These are phyloP conservation scores for Ondatra zibethicus DNA, from an alignment of 2,113 vertebrate genomes.

Conservation along the genomic window DNA sequence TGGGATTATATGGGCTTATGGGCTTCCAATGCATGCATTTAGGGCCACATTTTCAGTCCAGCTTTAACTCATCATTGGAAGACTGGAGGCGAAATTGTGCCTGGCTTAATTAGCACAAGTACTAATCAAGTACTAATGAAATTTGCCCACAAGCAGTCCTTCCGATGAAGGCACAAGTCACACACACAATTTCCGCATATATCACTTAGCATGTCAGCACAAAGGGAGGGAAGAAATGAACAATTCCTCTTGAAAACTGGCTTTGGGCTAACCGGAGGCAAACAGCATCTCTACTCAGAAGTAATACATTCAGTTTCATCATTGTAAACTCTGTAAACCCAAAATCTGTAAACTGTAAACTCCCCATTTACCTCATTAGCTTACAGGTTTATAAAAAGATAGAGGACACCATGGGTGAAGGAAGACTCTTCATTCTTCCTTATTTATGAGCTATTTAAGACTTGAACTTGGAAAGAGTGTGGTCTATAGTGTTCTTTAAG, in stretches of 20 bases:
- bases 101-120: slow-evolving; percentile 82
- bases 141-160: slow-evolving; percentile 80
- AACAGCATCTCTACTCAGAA: slow-evolving; percentile 71
- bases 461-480: slow-evolving; percentile 54
- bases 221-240: slow-evolving; percentile 75
- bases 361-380: slow-evolving; percentile 62
- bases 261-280: slow-evolving; percentile 72
- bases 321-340: slow-evolving; percentile 51
- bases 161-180: slow-evolving; percentile 67
- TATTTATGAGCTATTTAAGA: slow-evolving; percentile 62
- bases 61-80: slow-evolving; percentile 71
- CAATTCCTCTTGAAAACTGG: slow-evolving; percentile 69
- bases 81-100: slow-evolving; percentile 80
- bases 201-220: slow-evolving; percentile 79
- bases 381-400: slow-evolving; percentile 67
- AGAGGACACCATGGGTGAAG: slow-evolving; percentile 45
- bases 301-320: slow-evolving; percentile 63
- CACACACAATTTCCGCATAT: slow-evolving; percentile 72
- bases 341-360: slow-evolving; percentile 63
- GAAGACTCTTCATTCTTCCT: slow-evolving; percentile 45
- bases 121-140: slow-evolving; percentile 84
- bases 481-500: slow-evolving; percentile 58
- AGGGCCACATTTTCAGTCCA: slow-evolving; percentile 79
- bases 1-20: slow-evolving; percentile 67
- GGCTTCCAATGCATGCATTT: slow-evolving; percentile 69